Base-by-base conservation (phyloP, 2,888 invertebrate genomes). In the Atrina japonica region DNA sequence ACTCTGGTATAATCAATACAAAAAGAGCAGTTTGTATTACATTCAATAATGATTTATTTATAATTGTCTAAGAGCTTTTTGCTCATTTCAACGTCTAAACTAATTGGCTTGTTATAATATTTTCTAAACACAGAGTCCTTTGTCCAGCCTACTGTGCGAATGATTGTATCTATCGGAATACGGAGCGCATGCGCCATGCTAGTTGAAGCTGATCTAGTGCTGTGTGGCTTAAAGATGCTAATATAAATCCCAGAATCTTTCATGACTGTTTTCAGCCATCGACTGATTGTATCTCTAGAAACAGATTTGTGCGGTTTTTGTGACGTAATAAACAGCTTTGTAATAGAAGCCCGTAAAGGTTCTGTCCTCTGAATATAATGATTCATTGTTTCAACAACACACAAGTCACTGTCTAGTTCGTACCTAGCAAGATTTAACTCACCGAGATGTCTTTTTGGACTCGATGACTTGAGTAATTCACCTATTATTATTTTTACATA, bases 381-480 rank as follows among this genome's bases (percentile, higher is more conserved):
- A 14, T 18, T 6, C 16, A 59, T 14, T 45, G 59, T 45, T 27
- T 45, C 23, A 6, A 59, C 45, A 45, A 59, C 27, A 59, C 59
- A 59, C 14, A 59, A 25, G 25, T 59, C 59, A 1, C 5, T 1
- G 27, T 59, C 45, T 21, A 25, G 27, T 35, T 16, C 27, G 50
- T 60, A 72, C 30, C 50, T 11, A 52, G 43, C 30, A 9, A 73
- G 49, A 21, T 45, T 21, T 9, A 77, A 41, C 21, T 45, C 63
- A 7, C 30, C 30, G 5, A 66, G 25, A 63, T 77, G 75, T 16
- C 30, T 21, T 14, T 66, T 63, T 7, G 77, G 68, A n/a, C 56
- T 60, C 14, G 75, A 75, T 23, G 53, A 35, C 70, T 77, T 77
- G 6, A 77, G 47, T 23, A 74, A 29, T 35, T 71, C 68, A 7